phyloP scores from a whole-genome alignment of 2,888 invertebrate species.

The Serripes groenlandicus region DNA sequence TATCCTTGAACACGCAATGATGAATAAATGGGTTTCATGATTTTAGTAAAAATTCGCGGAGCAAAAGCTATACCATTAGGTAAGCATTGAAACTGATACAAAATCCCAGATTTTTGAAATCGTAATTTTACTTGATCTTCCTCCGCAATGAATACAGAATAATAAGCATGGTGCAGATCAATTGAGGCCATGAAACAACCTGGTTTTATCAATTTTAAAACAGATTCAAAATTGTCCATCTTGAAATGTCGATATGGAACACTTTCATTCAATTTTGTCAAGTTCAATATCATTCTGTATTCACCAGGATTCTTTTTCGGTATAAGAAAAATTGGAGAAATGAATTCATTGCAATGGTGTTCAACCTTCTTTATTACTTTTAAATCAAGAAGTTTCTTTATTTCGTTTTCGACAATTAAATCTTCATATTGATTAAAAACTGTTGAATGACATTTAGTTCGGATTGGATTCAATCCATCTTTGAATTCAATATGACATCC shows the following conservation, averaged over 20 bases:
- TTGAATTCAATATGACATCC: too few relatives aligned
- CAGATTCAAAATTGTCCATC: slow-evolving; percentile 57
- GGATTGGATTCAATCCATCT: too few relatives aligned
- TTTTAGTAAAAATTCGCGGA: slow-evolving; percentile 59
- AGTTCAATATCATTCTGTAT: slow-evolving; percentile 57
- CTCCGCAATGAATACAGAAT: slow-evolving; percentile 53
- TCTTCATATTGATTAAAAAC: slow-evolving; percentile 13
- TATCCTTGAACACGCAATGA: slow-evolving; percentile 42
- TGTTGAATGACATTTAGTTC: slow-evolving; percentile 70
- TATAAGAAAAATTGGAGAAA: slow-evolving; percentile 57
- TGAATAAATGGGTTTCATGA: slow-evolving; percentile 60
- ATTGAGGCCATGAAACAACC: slow-evolving; percentile 60
- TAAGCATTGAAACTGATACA: slow-evolving; percentile 47
- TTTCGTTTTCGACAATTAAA: slow-evolving; percentile 3
- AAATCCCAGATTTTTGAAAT: slow-evolving; percentile 38
- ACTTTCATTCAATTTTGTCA: slow-evolving; percentile 52
- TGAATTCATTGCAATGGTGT: slow-evolving; percentile 11
- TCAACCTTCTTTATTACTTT: slow-evolving; percentile 28
- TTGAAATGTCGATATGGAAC: slow-evolving; percentile 66
- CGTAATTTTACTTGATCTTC: slow-evolving; percentile 48
- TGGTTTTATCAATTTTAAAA: slow-evolving; percentile 41
- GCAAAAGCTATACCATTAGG: slow-evolving; percentile 63
- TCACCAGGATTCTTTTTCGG: slow-evolving; percentile 52
- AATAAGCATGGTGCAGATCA: slow-evolving; percentile 64
- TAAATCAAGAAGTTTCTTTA: slow-evolving; percentile 9